phyloP scores from a whole-genome alignment of 2,888 invertebrate species.

The Arctia plantaginis region DNA sequence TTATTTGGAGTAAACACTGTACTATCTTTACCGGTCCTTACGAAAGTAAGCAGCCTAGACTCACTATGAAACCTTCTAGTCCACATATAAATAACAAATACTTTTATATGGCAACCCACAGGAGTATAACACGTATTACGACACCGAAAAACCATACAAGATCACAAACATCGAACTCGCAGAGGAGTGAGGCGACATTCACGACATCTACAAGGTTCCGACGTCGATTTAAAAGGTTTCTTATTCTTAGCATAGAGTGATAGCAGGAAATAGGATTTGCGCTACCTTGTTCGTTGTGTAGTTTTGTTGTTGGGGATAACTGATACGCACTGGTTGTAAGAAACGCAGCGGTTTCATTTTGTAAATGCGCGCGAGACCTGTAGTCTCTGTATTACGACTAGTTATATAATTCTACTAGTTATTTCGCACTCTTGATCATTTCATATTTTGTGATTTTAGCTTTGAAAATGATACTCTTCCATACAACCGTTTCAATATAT shows the following conservation, averaged over 20 bases:
- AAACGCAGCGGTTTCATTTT: background rate
- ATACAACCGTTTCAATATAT: too few relatives aligned
- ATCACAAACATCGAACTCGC: background rate
- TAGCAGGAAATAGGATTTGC: slow-evolving; percentile 54
- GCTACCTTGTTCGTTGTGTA: slow-evolving; percentile 21
- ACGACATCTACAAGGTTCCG: slow-evolving; percentile 25
- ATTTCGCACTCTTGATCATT: too few relatives aligned
- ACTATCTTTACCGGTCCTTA: too few relatives aligned
- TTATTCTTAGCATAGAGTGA: slow-evolving; percentile 31
- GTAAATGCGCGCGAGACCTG: too few relatives aligned
- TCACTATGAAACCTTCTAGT: too few relatives aligned
- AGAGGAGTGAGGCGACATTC: slow-evolving; percentile 1
- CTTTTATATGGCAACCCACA: background rate
- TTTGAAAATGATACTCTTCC: too few relatives aligned
- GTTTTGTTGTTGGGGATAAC: slow-evolving; percentile 26
- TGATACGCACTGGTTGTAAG: slow-evolving; percentile 15
- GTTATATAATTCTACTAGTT: too few relatives aligned
- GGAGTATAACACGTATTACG: background rate
- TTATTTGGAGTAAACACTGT: too few relatives aligned
- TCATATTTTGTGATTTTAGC: too few relatives aligned
- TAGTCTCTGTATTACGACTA: too few relatives aligned
- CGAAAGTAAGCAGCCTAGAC: too few relatives aligned
- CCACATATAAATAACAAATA: background rate
- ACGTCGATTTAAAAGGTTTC: slow-evolving; percentile 21
- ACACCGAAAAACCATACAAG: background rate